Percentiles rank a stretch among this genome's conserved stretches.
phyloP scores from a whole-genome alignment of 2,113 vertebrate genomes.

The Rhea pennata region DNA sequence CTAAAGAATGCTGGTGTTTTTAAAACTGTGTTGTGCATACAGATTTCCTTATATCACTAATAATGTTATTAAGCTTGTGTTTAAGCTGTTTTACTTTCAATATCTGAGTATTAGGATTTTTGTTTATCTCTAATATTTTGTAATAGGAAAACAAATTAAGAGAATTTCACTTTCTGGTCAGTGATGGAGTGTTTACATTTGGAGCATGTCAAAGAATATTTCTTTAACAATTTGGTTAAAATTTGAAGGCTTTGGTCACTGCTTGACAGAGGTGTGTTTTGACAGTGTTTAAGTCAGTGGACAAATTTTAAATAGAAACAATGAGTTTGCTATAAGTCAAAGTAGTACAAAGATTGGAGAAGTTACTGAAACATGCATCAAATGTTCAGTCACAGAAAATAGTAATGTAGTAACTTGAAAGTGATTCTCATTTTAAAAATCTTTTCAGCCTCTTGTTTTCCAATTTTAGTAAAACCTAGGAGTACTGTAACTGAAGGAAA shows the following conservation, averaged over 20 bases:
- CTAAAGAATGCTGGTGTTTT: not conserved
- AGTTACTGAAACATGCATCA: not conserved
- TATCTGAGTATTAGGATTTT: not conserved
- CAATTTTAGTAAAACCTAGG: not conserved
- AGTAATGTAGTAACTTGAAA: not conserved
- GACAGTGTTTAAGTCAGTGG: not conserved
- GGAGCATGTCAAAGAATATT: not conserved
- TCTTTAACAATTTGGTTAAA: not conserved
- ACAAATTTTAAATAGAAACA: not conserved
- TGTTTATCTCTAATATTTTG: not conserved
- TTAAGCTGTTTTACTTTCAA: not conserved
- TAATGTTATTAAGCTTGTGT: not conserved
- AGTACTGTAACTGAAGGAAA: not conserved
- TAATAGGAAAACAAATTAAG: not conserved
- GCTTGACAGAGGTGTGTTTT: not conserved
- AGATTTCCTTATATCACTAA: not conserved
- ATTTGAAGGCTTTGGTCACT: not conserved
- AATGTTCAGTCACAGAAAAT: not conserved
- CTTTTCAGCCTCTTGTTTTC: not conserved
- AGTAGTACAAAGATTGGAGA: not conserved
- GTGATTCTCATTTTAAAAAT: not conserved
- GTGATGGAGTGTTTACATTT: not conserved
- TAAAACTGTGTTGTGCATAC: not conserved
- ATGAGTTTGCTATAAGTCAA: not conserved
- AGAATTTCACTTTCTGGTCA: not conserved